A percentile compares a stretch with the other conserved stretches of the same genome.
phyloP scores from a whole-genome alignment of 2,113 vertebrate genomes.

The Nibea albiflora region DNA sequence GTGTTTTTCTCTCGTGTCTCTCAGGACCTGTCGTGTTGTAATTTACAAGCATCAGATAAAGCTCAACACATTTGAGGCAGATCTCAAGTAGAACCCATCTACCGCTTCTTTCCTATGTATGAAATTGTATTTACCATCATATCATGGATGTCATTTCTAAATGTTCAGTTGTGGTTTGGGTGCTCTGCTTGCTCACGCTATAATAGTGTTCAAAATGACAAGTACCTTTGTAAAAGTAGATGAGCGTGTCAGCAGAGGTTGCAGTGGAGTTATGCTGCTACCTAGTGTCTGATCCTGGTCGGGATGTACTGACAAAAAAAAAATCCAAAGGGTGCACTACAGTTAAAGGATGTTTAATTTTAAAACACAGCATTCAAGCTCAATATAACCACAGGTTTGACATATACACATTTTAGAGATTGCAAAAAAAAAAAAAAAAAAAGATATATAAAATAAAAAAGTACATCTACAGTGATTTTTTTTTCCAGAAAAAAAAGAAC shows the following conservation, averaged over 20 bases:
- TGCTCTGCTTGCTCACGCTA: neutral
- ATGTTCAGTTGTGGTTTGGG: neutral
- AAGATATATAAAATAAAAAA: conserved; percentile 48
- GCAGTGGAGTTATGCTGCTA: conserved; percentile 56
- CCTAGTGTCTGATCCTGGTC: conserved; percentile 59
- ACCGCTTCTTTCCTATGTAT: too few relatives aligned
- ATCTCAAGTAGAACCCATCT: too few relatives aligned
- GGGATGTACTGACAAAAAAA: neutral
- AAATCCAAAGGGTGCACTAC: conserved; percentile 16
- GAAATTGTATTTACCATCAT: too few relatives aligned
- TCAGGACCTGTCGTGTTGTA: neutral
- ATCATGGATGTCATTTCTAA: neutral
- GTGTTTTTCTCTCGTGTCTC: too few relatives aligned
- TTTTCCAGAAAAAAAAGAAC: conserved; percentile 57
- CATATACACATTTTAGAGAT: conserved; percentile 90
- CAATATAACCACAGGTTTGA: conserved; percentile 94
- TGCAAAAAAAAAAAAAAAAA: conserved; percentile 84
- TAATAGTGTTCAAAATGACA: neutral
- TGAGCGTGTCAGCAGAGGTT: neutral
- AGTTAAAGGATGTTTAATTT: conserved; percentile 87
- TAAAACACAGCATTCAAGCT: conserved; percentile 96
- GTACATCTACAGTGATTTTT: conserved; percentile 71
- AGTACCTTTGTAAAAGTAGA: neutral
- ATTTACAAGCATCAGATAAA: too few relatives aligned
- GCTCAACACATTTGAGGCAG: too few relatives aligned